A percentile compares a stretch with the other conserved stretches of the same genome.
Conservation (phyloP, 2,888 invertebrate species). For the Cerceris ruficornis region DNA sequence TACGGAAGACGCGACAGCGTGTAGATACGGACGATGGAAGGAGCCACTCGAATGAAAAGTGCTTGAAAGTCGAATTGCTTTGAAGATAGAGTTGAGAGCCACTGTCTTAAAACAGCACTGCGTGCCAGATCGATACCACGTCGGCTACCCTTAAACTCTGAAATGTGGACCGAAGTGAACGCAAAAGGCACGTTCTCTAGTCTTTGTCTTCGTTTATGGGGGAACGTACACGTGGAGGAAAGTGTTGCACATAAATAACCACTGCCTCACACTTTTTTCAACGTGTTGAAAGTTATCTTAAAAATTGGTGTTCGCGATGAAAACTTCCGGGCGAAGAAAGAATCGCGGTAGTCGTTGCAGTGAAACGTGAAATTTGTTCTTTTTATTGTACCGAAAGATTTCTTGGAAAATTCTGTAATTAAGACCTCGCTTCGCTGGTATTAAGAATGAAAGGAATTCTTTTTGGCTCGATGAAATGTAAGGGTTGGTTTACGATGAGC, state of each 20-base stretch:
- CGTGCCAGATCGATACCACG: slow-evolving; percentile 76
- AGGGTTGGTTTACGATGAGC: too few relatives aligned
- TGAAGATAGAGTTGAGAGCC: slow-evolving; percentile 69
- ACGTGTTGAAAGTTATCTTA: too few relatives aligned
- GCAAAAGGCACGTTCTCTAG: slow-evolving; percentile 48
- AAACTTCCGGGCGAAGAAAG: too few relatives aligned
- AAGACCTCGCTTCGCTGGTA: too few relatives aligned
- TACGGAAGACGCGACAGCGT: not conserved
- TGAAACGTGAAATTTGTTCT: too few relatives aligned
- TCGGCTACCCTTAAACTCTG: slow-evolving; percentile 74
- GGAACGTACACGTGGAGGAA: not conserved
- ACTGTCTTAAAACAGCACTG: slow-evolving; percentile 75
- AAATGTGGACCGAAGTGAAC: slow-evolving; percentile 70
- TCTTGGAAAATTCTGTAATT: too few relatives aligned
- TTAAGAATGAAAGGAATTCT: too few relatives aligned
- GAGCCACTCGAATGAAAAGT: slow-evolving; percentile 18
- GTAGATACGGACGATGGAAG: slow-evolving; percentile 3
- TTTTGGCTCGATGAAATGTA: too few relatives aligned
- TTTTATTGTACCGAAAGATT: too few relatives aligned
- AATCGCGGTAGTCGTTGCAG: too few relatives aligned
- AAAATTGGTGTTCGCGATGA: too few relatives aligned
- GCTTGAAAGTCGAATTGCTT: slow-evolving; percentile 38
- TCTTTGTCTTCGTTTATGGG: slow-evolving; percentile 7
- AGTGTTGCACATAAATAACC: not conserved
- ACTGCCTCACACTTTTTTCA: too few relatives aligned